Conservation (phyloP, 2,888 invertebrate species). For the Philaethria dido region DNA sequence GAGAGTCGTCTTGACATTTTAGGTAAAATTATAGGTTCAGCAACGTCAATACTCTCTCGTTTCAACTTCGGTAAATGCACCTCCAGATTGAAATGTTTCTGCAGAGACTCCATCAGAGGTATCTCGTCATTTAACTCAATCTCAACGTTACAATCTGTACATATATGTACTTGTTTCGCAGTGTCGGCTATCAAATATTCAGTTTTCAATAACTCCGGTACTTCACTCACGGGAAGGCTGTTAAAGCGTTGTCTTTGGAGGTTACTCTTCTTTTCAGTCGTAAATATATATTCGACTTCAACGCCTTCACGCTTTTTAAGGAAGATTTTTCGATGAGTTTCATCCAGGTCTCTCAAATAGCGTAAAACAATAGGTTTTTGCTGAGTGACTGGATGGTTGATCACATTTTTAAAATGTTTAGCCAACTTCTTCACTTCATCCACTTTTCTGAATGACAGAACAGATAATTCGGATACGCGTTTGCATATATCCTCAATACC, state of each 20-base stretch:
- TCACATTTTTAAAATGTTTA: constrained; percentile 65
- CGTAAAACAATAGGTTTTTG: constrained; percentile 56
- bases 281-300: constrained; percentile 77
- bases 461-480: constrained; percentile 61
- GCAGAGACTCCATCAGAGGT: constrained; percentile 75
- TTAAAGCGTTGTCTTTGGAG: constrained; percentile 75
- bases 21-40: constrained; percentile 71
- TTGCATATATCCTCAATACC: constrained; percentile 56
- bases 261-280: constrained; percentile 76
- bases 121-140: constrained; percentile 75
- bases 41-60: constrained; percentile 74
- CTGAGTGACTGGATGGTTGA: constrained; percentile 67
- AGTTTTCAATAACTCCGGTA: constrained; percentile 72
- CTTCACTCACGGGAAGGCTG: constrained; percentile 75
- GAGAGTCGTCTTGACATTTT: constrained; percentile 76
- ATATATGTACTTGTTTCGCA: constrained; percentile 75
- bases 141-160: constrained; percentile 74
- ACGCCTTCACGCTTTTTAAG: constrained; percentile 67
- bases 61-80: constrained; percentile 71
- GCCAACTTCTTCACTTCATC: constrained; percentile 73
- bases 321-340: constrained; percentile 66
- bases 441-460: constrained; percentile 70
- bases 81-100: constrained; percentile 72
- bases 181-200: constrained; percentile 65
- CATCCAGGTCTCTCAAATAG: constrained; percentile 64